These are phyloP conservation scores for Lindbergichthys nudifrons DNA, from an alignment of 2,797 vertebrate species.

Conservation along the genomic window DNA sequence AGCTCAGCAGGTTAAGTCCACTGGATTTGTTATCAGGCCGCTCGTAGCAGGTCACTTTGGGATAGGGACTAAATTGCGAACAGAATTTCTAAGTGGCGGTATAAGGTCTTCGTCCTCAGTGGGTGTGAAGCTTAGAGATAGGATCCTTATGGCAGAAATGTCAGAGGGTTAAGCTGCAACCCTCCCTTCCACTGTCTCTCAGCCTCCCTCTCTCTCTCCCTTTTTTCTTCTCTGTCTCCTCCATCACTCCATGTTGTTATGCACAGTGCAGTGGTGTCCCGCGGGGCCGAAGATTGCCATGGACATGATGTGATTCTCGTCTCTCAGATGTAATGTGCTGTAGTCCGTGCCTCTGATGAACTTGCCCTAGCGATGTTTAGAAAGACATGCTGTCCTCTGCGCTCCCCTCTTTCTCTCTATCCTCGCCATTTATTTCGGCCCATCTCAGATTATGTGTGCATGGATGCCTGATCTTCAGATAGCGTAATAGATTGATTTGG, in stretches of 20 bases:
- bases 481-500: slow-evolving; percentile 42
- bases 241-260: slow-evolving; percentile 66
- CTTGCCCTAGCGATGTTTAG: slow-evolving; percentile 34
- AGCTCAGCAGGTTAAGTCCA: slow-evolving; percentile 49
- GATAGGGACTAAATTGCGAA: slow-evolving; percentile 47
- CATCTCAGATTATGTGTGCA: slow-evolving; percentile 32
- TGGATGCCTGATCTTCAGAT: slow-evolving; percentile 37
- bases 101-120: slow-evolving; percentile 45
- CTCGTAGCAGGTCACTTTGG: slow-evolving; percentile 58
- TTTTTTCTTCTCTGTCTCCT: slow-evolving; percentile 32
- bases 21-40: slow-evolving; percentile 36
- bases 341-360: slow-evolving; percentile 53
- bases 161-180: slow-evolving; percentile 63
- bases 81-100: slow-evolving; percentile 57
- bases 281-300: slow-evolving; percentile 52
- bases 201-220: slow-evolving; percentile 25
- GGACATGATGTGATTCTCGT: slow-evolving; percentile 67
- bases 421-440: slow-evolving; percentile 29
- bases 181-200: slow-evolving; percentile 10
- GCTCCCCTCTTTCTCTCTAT: slow-evolving; percentile 7
- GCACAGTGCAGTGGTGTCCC: slow-evolving; percentile 50
- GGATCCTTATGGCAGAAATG: slow-evolving; percentile 60
- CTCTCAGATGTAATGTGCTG: slow-evolving; percentile 57
- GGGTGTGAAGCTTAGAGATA: slow-evolving; percentile 55
- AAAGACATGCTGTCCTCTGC: slow-evolving; percentile 34